Evolutionary conservation across 1,140 invertebrate genomes (phyloP).

Genomic region (Lamellibrachia luymesi): DNA sequence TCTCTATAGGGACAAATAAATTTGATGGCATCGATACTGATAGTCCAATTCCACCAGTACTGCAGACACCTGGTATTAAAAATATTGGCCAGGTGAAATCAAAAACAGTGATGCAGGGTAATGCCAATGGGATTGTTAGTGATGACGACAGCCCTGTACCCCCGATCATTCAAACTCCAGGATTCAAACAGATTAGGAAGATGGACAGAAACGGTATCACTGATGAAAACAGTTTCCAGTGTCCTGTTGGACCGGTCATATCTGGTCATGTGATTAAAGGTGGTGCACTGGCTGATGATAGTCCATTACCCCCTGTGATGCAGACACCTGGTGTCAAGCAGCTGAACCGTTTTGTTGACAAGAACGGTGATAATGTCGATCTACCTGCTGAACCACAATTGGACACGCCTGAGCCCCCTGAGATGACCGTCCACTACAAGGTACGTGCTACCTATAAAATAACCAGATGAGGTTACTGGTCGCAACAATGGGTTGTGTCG

Average conservation of each 20-base stretch:
- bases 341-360: background rate
- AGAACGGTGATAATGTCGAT: background rate
- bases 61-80: background rate
- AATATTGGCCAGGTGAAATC: background rate
- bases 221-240: background rate
- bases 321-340: slow-evolving; percentile 10
- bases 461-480: background rate
- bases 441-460: background rate
- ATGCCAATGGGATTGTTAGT: background rate
- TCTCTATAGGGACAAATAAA: background rate
- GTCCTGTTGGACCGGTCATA: background rate
- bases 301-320: slow-evolving; percentile 8
- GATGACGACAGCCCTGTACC: background rate
- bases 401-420: background rate
- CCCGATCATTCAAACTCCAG: background rate
- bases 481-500: background rate
- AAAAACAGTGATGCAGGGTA: background rate
- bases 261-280: background rate
- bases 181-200: background rate
- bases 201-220: background rate
- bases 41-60: background rate
- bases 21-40: background rate
- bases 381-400: background rate
- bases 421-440: background rate
- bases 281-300: background rate